These are phyloP conservation scores for Lasioglossum figueresi DNA, from an alignment of 2,888 invertebrate species.

Conservation along the genomic window DNA sequence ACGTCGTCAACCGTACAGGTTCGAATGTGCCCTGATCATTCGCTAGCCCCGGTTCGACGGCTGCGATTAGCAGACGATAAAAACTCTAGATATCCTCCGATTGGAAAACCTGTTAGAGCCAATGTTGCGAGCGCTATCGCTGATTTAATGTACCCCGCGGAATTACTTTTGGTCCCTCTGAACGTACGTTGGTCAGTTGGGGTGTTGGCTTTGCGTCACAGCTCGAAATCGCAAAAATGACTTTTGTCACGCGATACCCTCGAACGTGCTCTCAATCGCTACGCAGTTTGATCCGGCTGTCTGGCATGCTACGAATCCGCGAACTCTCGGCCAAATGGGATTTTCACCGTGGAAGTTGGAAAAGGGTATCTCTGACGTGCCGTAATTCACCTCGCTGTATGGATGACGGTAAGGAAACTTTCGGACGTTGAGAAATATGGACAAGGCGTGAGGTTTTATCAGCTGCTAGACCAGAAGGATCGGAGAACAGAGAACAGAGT, in stretches of 20 bases:
- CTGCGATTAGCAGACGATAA: neutral
- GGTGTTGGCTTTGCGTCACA: neutral
- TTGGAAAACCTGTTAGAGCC: neutral
- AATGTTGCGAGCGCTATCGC: neutral
- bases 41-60: neutral
- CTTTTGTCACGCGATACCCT: neutral
- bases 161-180: neutral
- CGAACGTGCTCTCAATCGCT: neutral
- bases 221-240: neutral
- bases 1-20: no score
- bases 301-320: neutral
- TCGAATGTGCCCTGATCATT: neutral
- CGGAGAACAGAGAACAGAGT: no score
- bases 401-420: constrained; percentile 3
- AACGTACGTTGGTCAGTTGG: neutral
- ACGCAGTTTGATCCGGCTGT: neutral
- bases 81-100: neutral
- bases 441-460: neutral
- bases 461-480: neutral
- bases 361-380: neutral
- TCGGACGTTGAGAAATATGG: neutral
- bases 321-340: neutral
- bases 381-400: constrained; percentile 13
- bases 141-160: neutral
- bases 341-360: neutral